A percentile compares a stretch with the other conserved stretches of the same genome.
These are phyloP conservation scores for Tetramorium alpestre DNA, from an alignment of 1,140 invertebrate species.

Conservation along the genomic window DNA sequence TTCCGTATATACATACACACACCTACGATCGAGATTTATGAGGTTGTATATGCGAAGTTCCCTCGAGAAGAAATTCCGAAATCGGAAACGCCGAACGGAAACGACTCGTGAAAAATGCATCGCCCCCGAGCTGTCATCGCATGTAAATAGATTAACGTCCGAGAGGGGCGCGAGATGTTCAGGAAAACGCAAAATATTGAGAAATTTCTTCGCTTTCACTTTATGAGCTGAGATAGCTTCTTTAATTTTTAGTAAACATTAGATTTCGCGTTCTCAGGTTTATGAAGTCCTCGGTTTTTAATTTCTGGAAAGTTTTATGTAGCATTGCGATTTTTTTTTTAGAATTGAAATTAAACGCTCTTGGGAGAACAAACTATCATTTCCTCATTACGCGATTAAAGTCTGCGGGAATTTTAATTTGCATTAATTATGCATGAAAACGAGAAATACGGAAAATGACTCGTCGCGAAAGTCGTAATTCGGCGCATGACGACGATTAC, in stretches of 20 bases:
- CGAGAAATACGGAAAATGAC: background rate
- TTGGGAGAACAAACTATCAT: background rate
- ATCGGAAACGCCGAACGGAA: background rate
- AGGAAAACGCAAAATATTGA: background rate
- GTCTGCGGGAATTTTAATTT: constrained; percentile 3
- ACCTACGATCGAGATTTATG: constrained; percentile 37
- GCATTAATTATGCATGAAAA: background rate
- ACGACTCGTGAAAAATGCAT: background rate
- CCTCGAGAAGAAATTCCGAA: constrained; percentile 2
- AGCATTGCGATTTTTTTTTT: background rate
- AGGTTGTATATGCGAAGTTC: background rate
- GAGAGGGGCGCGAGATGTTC: background rate
- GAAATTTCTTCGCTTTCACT: background rate
- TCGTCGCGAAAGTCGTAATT: constrained; percentile 25
- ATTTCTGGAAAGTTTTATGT: background rate
- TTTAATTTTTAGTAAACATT: background rate
- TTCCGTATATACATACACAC: background rate
- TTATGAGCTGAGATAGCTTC: background rate
- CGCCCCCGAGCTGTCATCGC: background rate
- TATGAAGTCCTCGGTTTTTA: background rate
- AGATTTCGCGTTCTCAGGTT: background rate
- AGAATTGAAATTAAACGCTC: background rate
- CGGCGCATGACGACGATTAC: background rate
- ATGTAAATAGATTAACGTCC: background rate
- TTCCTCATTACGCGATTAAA: background rate